Percentiles rank a stretch among this genome's conserved stretches.
Evolutionary conservation across 1,140 invertebrate species (phyloP).

Genomic region (Brachionus rubens): DNA sequence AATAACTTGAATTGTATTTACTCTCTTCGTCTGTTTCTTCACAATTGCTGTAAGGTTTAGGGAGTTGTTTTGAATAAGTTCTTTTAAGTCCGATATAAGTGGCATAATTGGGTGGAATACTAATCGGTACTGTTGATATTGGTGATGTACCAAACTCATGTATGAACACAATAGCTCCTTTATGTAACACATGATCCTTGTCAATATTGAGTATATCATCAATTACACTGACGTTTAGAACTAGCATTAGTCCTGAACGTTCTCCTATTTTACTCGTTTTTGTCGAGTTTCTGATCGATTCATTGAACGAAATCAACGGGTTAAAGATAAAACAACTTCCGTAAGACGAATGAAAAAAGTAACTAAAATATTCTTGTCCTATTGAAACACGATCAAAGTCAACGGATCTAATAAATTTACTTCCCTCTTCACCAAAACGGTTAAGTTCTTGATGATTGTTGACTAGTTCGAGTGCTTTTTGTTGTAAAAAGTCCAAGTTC

Average conservation of each 20-base stretch:
- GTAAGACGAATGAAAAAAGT: no score
- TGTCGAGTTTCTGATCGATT: no score
- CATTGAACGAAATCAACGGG: no score
- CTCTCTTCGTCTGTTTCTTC: background rate
- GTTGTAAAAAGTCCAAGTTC: background rate
- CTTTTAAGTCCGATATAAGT: conserved; percentile 13
- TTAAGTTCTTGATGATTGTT: no score
- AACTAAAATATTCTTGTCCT: no score
- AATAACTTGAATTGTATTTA: background rate
- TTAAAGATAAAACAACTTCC: no score
- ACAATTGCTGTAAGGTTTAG: conserved; percentile 18
- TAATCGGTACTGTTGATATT: background rate
- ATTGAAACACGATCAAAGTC: no score
- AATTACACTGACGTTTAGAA: background rate
- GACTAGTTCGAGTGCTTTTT: no score
- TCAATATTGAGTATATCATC: background rate
- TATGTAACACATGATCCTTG: background rate
- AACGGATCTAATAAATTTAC: no score
- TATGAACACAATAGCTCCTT: conserved; percentile 6
- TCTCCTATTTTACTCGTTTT: no score
- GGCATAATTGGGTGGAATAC: background rate
- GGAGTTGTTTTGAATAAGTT: background rate
- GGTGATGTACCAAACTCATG: background rate
- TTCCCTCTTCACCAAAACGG: no score
- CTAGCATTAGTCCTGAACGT: no score